These are phyloP conservation scores for Mystacornis crossleyi DNA, from an alignment of 2,113 vertebrate genomes.

Conservation along the genomic window DNA sequence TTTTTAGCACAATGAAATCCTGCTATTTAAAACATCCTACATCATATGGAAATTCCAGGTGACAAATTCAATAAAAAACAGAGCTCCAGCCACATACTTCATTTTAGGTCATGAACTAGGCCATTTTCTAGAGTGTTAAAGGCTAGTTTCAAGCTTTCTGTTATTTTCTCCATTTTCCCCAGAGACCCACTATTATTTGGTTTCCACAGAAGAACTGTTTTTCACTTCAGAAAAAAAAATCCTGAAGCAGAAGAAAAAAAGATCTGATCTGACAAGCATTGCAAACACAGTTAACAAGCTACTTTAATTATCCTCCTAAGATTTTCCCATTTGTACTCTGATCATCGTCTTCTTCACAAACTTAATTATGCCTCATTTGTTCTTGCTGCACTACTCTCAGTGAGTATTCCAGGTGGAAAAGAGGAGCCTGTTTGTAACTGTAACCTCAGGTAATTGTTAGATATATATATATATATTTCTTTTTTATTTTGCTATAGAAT, in stretches of 20 bases:
- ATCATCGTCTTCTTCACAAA: slow-evolving; percentile 34
- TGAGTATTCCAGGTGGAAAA: slow-evolving; percentile 30
- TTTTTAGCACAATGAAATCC: background rate
- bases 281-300: slow-evolving; percentile 39
- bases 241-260: background rate
- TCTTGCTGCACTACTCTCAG: slow-evolving; percentile 1
- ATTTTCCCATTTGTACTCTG: slow-evolving; percentile 39
- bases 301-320: slow-evolving; percentile 35
- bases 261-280: background rate
- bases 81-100: background rate
- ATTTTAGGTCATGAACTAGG: background rate
- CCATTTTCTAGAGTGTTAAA: background rate
- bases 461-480: background rate
- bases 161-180: background rate
- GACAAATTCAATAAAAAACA: background rate
- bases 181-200: background rate
- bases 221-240: background rate
- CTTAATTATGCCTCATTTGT: slow-evolving; percentile 47
- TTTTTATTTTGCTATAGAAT: background rate
- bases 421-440: background rate
- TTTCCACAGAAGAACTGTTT: background rate
- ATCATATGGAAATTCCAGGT: background rate
- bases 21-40: background rate
- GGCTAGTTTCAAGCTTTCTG: background rate
- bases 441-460: background rate